A percentile compares a stretch with the other conserved stretches of the same genome.
These are phyloP conservation scores for Palythoa heliodiscus DNA, from an alignment of 92 coral and sea anemone species.

Conservation along the genomic window DNA sequence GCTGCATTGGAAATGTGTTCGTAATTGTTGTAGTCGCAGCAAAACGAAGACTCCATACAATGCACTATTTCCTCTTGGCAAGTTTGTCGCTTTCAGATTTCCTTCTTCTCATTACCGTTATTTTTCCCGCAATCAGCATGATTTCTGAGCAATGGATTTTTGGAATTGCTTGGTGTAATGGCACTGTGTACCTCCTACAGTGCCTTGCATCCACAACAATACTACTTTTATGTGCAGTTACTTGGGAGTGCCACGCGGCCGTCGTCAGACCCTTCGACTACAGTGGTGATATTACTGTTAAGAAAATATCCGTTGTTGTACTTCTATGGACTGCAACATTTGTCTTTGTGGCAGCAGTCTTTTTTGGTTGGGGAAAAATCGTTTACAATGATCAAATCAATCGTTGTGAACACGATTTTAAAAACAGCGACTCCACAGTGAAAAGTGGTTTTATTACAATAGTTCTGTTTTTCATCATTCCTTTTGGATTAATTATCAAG, in stretches of 20 bases:
- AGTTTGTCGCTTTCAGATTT: constrained; percentile 2
- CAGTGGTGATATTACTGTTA: background rate
- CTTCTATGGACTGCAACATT: background rate
- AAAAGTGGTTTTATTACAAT: background rate
- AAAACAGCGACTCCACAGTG: background rate
- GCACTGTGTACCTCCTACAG: background rate
- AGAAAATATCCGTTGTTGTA: background rate
- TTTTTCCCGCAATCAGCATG: background rate
- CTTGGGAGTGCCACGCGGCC: constrained; percentile 11
- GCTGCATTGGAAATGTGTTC: background rate
- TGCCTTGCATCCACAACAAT: background rate
- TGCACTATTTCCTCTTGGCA: constrained; percentile 13
- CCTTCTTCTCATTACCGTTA: background rate
- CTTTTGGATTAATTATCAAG: background rate
- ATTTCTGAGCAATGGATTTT: background rate
- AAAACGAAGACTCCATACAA: background rate
- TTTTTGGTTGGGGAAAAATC: constrained; percentile 1
- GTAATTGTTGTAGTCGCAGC: background rate
- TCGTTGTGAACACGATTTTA: background rate
- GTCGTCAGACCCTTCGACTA: background rate
- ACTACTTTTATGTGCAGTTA: background rate
- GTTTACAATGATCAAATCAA: background rate
- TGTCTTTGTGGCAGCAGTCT: background rate
- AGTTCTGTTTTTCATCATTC: background rate
- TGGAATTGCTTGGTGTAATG: background rate